Conservation (phyloP, 2,113 vertebrate genomes). For the Heterotis niloticus region DNA sequence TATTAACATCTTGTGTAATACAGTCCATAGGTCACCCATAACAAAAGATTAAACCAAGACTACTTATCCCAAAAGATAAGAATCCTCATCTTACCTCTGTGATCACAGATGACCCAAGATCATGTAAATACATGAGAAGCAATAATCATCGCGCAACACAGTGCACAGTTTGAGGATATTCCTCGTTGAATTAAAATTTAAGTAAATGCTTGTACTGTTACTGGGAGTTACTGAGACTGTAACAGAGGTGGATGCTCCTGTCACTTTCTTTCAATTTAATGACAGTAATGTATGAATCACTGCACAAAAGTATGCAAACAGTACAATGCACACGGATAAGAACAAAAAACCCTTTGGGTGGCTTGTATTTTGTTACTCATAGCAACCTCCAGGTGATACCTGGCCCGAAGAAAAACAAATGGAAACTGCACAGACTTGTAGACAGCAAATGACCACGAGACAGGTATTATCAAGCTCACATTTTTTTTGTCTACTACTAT, state of each 20-base stretch:
- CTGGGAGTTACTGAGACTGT: not conserved
- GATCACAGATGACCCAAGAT: too few relatives aligned
- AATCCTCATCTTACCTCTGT: too few relatives aligned
- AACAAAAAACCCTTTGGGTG: slow-evolving; percentile 7
- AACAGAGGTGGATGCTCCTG: not conserved
- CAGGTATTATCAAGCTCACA: slow-evolving; percentile 15
- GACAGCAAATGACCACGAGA: slow-evolving; percentile 28
- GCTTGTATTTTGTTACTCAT: slow-evolving; percentile 32
- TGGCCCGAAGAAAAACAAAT: slow-evolving; percentile 35
- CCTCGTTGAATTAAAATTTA: too few relatives aligned
- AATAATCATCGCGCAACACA: too few relatives aligned
- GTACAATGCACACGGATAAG: not conserved
- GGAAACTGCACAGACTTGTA: slow-evolving; percentile 39
- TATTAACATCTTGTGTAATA: too few relatives aligned
- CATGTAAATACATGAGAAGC: too few relatives aligned
- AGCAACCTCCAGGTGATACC: slow-evolving; percentile 45
- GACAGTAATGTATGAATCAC: not conserved
- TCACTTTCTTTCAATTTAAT: not conserved
- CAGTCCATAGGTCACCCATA: too few relatives aligned
- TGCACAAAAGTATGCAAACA: not conserved
- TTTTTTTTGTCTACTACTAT: not conserved
- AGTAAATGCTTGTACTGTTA: too few relatives aligned
- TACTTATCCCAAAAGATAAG: too few relatives aligned
- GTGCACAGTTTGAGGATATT: too few relatives aligned
- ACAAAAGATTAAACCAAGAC: too few relatives aligned